Percentiles rank a stretch among this genome's conserved stretches.
Evolutionary conservation across 2,797 vertebrate species (phyloP).

Genomic region (Parauchenoglanis ngamensis): DNA sequence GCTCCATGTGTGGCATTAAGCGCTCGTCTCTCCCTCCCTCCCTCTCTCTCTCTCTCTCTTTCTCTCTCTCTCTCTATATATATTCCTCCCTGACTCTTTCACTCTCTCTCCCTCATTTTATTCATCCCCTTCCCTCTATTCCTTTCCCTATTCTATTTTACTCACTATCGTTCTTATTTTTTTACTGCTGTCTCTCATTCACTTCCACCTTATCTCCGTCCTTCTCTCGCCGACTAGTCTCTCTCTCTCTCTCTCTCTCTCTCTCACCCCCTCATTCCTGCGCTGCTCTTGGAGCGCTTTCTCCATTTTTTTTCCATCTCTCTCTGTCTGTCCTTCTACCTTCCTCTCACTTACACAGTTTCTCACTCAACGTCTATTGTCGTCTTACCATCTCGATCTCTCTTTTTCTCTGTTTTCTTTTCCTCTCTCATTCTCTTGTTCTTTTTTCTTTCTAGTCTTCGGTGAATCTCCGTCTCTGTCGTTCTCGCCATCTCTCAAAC

Average conservation of each 20-base stretch:
- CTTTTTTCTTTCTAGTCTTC: background rate
- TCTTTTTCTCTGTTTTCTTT: background rate
- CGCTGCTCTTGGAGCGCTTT: background rate
- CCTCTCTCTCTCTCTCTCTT: background rate
- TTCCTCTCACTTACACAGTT: background rate
- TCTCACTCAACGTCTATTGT: background rate
- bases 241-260: background rate
- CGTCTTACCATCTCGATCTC: background rate
- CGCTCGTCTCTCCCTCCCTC: background rate
- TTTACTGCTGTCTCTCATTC: background rate
- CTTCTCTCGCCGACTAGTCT: background rate
- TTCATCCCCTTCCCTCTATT: background rate
- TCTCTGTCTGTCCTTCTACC: background rate
- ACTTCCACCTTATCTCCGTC: background rate
- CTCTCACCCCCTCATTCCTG: background rate
- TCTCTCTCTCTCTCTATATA: background rate
- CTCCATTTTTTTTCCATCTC: background rate
- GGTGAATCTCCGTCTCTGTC: background rate
- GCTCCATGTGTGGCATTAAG: background rate
- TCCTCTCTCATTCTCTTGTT: background rate
- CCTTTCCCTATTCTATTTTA: background rate
- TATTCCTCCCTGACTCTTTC: background rate
- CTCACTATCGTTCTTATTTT: background rate
- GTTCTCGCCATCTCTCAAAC: background rate
- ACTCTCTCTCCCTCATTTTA: background rate